Evolutionary conservation across 2,888 invertebrate species (phyloP).

Genomic region (Biston betularia): DNA sequence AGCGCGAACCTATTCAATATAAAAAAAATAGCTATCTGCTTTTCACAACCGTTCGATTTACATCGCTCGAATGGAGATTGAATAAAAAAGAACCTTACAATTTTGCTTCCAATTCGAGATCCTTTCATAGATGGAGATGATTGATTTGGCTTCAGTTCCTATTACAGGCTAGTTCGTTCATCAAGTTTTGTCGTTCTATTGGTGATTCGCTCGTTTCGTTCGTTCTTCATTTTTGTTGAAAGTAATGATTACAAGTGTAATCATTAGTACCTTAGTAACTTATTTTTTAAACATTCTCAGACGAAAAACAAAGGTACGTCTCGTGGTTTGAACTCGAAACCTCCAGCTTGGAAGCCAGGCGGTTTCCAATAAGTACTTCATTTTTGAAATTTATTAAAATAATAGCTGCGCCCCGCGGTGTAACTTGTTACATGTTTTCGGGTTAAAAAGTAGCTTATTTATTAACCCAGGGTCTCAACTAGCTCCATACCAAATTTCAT

Average conservation of each 20-base stretch:
- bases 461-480: too few species aligned
- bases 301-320: background rate
- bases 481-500: too few species aligned
- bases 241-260: background rate
- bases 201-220: background rate
- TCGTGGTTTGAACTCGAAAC: too few species aligned
- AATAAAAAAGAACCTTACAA: slow-evolving; percentile 17
- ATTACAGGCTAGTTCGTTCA: slow-evolving; percentile 20
- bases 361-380: too few species aligned
- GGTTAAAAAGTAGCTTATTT: too few species aligned
- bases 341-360: too few species aligned
- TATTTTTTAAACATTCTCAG: too few species aligned
- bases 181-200: slow-evolving; percentile 3
- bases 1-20: too few species aligned
- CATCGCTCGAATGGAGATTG: slow-evolving; percentile 14
- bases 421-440: too few species aligned
- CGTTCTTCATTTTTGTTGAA: background rate
- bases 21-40: slow-evolving; percentile 14
- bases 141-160: slow-evolving; percentile 50
- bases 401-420: too few species aligned
- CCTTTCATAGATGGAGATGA: slow-evolving; percentile 50
- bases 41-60: slow-evolving; percentile 19
- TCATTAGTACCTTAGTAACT: too few species aligned
- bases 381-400: too few species aligned
- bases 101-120: slow-evolving; percentile 21